These are phyloP conservation scores for Agrotis exclamationis DNA, from an alignment of 2,888 invertebrate genomes.

Conservation along the genomic window DNA sequence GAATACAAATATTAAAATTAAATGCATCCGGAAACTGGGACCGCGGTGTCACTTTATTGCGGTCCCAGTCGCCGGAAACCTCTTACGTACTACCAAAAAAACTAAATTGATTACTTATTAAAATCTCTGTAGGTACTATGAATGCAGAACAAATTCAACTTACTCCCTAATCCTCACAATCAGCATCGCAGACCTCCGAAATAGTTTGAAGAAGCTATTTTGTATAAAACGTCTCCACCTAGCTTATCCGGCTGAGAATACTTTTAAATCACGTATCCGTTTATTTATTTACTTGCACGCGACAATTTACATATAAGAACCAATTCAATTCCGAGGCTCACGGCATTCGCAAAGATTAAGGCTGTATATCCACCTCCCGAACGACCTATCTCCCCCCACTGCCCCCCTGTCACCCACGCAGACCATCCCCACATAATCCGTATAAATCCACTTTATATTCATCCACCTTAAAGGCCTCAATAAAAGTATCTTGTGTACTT, in stretches of 20 bases:
- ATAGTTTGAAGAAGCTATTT: slow-evolving; percentile 68
- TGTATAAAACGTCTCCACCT: slow-evolving; percentile 63
- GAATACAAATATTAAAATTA: no score
- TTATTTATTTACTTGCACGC: slow-evolving; percentile 89
- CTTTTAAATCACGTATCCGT: slow-evolving; percentile 85
- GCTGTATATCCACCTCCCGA: slow-evolving; percentile 75
- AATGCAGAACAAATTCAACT: slow-evolving; percentile 1
- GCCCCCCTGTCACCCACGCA: slow-evolving; percentile 69
- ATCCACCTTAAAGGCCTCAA: slow-evolving; percentile 90
- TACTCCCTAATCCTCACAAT: slow-evolving; percentile 48
- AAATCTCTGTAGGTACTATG: background rate
- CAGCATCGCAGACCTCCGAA: slow-evolving; percentile 54
- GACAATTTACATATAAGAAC: slow-evolving; percentile 88
- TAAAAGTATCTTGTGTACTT: slow-evolving; percentile 86
- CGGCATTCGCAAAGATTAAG: slow-evolving; percentile 88
- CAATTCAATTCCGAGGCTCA: slow-evolving; percentile 89
- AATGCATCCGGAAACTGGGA: no score
- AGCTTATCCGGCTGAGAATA: slow-evolving; percentile 78
- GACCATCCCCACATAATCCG: slow-evolving; percentile 87
- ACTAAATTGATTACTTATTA: background rate
- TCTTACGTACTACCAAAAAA: no score
- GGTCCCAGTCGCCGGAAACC: no score
- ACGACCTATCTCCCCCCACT: slow-evolving; percentile 68
- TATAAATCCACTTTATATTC: slow-evolving; percentile 90
- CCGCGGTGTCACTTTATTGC: no score